A percentile compares a stretch with the other conserved stretches of the same genome.
Conservation (phyloP, 2,888 invertebrate species). For the Oscheius sp. region DNA sequence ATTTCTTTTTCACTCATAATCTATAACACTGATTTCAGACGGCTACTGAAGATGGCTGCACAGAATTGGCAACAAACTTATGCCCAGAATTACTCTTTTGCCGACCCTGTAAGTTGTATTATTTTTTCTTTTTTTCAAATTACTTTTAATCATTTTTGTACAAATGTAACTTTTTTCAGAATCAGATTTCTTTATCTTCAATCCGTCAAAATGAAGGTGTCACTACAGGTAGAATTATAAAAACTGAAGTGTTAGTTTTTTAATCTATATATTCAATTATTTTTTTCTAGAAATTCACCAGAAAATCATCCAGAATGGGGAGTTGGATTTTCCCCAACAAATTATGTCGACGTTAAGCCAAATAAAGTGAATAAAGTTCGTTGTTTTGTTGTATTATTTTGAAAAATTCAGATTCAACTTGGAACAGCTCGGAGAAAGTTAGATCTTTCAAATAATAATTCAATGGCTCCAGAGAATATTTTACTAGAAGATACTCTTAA, state of each 20-base stretch:
- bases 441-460: constrained; percentile 2
- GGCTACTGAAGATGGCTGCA: background rate
- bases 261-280: too few species aligned
- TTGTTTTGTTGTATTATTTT: background rate
- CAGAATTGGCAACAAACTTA: constrained; percentile 15
- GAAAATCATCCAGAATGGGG: background rate
- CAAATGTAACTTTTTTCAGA: too few species aligned
- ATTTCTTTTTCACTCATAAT: too few species aligned
- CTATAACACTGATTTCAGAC: too few species aligned
- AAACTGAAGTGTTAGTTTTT: constrained; percentile 5
- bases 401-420: background rate
- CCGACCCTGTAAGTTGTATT: constrained; percentile 1
- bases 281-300: background rate
- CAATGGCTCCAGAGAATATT: background rate
- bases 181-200: background rate
- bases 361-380: background rate
- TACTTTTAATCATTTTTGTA: too few species aligned
- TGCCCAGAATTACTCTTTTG: constrained; percentile 5
- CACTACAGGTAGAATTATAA: background rate
- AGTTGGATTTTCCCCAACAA: background rate
- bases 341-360: background rate
- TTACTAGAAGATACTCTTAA: background rate
- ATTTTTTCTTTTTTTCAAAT: background rate
- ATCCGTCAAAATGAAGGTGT: background rate
- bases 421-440: background rate